A percentile compares a stretch with the other conserved stretches of the same genome.
These are phyloP conservation scores for Anoplopoma fimbria DNA, from an alignment of 2,113 vertebrate species.

Conservation along the genomic window DNA sequence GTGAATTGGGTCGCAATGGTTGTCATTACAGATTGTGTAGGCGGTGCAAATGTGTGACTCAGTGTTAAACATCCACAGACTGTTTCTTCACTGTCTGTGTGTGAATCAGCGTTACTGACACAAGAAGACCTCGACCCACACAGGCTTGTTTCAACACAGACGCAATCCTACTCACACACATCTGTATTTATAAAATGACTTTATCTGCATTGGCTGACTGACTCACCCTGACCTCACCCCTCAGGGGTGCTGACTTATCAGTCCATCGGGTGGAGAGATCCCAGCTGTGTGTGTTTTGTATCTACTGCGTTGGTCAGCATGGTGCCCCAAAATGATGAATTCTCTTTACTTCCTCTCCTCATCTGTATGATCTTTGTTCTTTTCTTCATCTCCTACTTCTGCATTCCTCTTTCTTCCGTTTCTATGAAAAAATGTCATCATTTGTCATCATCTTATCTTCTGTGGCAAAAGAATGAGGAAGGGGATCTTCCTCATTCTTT, in stretches of 20 bases:
- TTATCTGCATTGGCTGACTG: constrained; percentile 36
- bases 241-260: constrained; percentile 47
- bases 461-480: too few relatives aligned
- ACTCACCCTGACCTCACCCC: constrained; percentile 67
- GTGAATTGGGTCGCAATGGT: neutral
- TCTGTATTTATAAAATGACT: constrained; percentile 25
- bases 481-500: constrained; percentile 18
- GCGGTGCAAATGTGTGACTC: constrained; percentile 15
- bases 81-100: constrained; percentile 21
- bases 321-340: constrained; percentile 9
- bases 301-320: neutral
- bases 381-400: neutral
- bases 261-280: neutral
- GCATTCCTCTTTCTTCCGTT: constrained; percentile 4
- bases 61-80: constrained; percentile 26
- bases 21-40: neutral
- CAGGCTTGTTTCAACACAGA: constrained; percentile 29
- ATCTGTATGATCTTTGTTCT: neutral
- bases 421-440: too few relatives aligned
- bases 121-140: neutral
- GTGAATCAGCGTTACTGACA: constrained; percentile 46
- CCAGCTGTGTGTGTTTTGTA: constrained; percentile 38
- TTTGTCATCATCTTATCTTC: neutral
- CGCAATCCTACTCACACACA: neutral
- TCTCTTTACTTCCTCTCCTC: constrained; percentile 7